Evolutionary conservation across 92 coral and sea anemone species (phyloP), one percentile per base, ranked within the genome.

Genomic region (Parazoanthus swiftii): DNA sequence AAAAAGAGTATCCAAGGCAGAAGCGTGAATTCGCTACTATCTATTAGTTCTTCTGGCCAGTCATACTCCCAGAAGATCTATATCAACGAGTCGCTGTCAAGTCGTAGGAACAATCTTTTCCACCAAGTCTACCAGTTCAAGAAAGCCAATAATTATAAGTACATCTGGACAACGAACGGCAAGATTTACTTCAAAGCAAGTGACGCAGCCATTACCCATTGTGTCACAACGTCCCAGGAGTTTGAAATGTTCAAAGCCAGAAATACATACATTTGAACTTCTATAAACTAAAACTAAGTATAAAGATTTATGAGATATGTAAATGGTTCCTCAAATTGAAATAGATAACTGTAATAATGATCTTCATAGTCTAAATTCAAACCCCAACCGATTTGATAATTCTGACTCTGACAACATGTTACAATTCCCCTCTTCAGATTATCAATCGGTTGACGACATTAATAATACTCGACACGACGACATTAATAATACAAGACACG

Each of bases 191-290:
- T 85, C 20, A 85, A 59, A 73, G 56, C 26, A 44, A 36, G 35
- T 42, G 88, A 85, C 3, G 14, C 74, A 21, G 16, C 88, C 13
- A 72, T 5, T 21, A 37, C 29, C 9, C 33, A 42, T 15, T 58
- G 36, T 35, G 71, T 85, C 71, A 85, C 50, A 8, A 85, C 58
- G 8, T 18, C 29, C 14, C 15, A 73, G 51, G 58, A 85, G 78
- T 85, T 85, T 54, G 79, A 85, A 33, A 18, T 71, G 66, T 85
- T 89, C 38, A 83, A 88, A 26, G n/a, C n/a, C n/a, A n/a, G n/a
- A n/a, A n/a, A n/a, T n/a, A n/a, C n/a, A n/a, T n/a, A n/a, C n/a
- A n/a, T n/a, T n/a, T n/a, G n/a, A n/a, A n/a, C n/a, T n/a, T n/a
- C n/a, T n/a, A n/a, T n/a, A n/a, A n/a, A n/a, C n/a, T n/a, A n/a